Conservation (phyloP, 2,113 vertebrate species). For the Hepsetus odoe region DNA sequence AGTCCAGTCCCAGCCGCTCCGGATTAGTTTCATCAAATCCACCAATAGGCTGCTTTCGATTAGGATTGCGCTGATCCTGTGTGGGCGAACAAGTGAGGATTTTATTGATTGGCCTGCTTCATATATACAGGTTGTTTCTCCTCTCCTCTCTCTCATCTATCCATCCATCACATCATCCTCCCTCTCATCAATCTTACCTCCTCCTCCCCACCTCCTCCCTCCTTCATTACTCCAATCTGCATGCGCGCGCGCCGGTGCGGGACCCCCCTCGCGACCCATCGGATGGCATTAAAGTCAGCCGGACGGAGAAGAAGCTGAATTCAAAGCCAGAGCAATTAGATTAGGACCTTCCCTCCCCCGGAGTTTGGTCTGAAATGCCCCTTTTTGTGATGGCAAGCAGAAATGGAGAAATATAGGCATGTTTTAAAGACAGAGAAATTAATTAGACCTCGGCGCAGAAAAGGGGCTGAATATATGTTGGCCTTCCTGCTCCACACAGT, state of each 20-base stretch:
- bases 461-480: constrained; percentile 17
- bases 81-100: too few species aligned
- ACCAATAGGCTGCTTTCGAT: too few species aligned
- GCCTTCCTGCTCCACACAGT: not conserved
- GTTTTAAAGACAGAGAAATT: constrained; percentile 40
- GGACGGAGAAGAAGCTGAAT: constrained; percentile 47
- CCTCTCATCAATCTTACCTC: constrained; percentile 48
- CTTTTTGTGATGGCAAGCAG: constrained; percentile 50
- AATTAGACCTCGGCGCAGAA: constrained; percentile 24
- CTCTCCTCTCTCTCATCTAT: not conserved
- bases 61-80: too few species aligned
- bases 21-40: too few species aligned
- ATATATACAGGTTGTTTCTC: too few species aligned
- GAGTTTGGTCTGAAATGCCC: constrained; percentile 37
- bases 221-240: constrained; percentile 60
- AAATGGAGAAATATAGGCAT: constrained; percentile 37
- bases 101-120: too few species aligned
- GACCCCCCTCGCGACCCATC: constrained; percentile 48
- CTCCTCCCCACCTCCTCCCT: not conserved
- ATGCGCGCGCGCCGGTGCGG: constrained; percentile 50
- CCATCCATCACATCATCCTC: constrained; percentile 46
- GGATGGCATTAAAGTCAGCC: constrained; percentile 61
- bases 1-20: too few species aligned
- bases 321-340: too few species aligned
- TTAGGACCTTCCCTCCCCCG: constrained; percentile 23